These are phyloP conservation scores for Dryas iulia DNA, from an alignment of 1,140 invertebrate genomes.

Conservation along the genomic window DNA sequence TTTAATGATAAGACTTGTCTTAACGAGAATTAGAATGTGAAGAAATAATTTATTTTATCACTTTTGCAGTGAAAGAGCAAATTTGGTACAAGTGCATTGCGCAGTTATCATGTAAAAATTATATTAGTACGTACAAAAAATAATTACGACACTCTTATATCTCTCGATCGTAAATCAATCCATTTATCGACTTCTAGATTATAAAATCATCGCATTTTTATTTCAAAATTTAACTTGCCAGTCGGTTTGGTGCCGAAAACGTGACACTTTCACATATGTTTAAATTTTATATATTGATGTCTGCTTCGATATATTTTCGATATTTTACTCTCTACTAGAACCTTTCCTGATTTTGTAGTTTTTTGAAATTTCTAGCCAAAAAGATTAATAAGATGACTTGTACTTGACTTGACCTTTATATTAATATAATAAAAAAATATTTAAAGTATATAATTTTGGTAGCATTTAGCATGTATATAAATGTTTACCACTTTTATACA, in stretches of 20 bases:
- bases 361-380: no score
- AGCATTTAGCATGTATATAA: no score
- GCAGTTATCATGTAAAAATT: constrained; percentile 1
- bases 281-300: neutral
- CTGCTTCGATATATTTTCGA: neutral
- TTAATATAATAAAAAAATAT: no score
- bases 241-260: neutral
- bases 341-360: no score
- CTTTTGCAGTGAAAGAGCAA: neutral
- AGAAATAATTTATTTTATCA: constrained; percentile 1
- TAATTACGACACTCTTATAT: constrained; percentile 8
- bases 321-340: no score
- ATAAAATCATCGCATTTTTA: neutral
- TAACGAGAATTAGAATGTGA: neutral
- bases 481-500: no score
- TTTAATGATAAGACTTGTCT: neutral
- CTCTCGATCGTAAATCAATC: constrained; percentile 5
- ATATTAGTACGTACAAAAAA: neutral
- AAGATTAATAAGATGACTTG: no score
- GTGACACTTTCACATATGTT: neutral
- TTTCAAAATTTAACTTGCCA: constrained; percentile 1
- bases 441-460: no score
- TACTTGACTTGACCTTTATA: no score
- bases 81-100: neutral
- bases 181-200: constrained; percentile 8